Percentiles rank a stretch among this genome's conserved stretches.
phyloP scores from a whole-genome alignment of 2,888 invertebrate genomes.

The Leucophenga montana region DNA sequence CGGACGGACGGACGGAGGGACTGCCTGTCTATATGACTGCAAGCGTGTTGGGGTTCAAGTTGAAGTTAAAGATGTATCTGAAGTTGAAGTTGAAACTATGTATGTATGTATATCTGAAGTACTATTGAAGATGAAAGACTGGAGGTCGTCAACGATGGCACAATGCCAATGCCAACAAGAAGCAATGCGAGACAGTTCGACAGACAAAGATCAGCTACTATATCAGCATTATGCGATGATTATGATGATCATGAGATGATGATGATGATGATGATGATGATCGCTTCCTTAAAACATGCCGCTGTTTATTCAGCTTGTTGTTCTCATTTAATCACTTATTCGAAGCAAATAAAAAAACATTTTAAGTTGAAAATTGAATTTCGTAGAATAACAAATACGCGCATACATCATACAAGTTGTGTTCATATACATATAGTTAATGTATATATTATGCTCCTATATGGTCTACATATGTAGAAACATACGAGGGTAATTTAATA shows the following conservation, averaged over 20 bases:
- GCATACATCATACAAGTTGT: background rate
- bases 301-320: constrained; percentile 51
- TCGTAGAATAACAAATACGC: constrained; percentile 60
- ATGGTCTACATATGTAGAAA: background rate
- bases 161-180: background rate
- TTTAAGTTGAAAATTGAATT: constrained; percentile 65
- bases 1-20: background rate
- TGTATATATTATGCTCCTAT: no score
- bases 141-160: no score
- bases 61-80: no score
- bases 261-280: constrained; percentile 57
- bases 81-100: no score
- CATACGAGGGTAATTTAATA: no score
- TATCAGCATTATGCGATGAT: background rate
- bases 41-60: no score
- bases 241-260: constrained; percentile 48
- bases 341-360: constrained; percentile 35
- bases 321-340: constrained; percentile 63
- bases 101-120: no score
- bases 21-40: background rate
- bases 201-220: constrained; percentile 1
- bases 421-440: background rate
- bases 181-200: background rate
- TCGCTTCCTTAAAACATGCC: constrained; percentile 33
- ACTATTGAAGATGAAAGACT: no score